Evolutionary conservation across 1,140 invertebrate species (phyloP).

Genomic region (Microplitis mediator): DNA sequence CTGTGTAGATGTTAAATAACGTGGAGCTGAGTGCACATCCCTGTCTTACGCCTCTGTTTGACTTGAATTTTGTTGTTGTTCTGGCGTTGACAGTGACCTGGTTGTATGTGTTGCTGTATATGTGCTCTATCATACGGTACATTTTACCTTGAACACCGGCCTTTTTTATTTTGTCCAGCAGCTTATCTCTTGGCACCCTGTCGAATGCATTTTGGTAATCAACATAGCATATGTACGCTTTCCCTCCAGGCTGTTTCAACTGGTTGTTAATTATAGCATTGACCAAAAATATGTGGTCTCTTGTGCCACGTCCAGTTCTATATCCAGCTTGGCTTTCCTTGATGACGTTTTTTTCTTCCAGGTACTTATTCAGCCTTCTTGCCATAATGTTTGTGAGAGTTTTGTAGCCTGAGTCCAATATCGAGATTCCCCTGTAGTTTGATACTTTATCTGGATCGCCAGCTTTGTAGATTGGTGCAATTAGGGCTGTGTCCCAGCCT

Average conservation of each 20-base stretch:
- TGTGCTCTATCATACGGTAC: not conserved
- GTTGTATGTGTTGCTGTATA: not conserved
- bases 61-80: not conserved
- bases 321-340: slow-evolving; percentile 20
- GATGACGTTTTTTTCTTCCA: not conserved
- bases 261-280: slow-evolving; percentile 10
- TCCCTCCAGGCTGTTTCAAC: slow-evolving; percentile 2
- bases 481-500: slow-evolving; percentile 8
- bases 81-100: not conserved
- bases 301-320: slow-evolving; percentile 4
- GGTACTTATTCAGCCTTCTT: slow-evolving; percentile 20
- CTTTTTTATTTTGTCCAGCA: not conserved
- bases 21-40: not conserved
- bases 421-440: slow-evolving; percentile 31
- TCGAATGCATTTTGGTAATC: slow-evolving; percentile 5
- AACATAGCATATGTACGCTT: slow-evolving; percentile 3
- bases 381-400: slow-evolving; percentile 24
- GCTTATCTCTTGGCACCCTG: not conserved
- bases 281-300: slow-evolving; percentile 19
- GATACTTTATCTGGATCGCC: slow-evolving; percentile 1
- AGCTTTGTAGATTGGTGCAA: slow-evolving; percentile 29
- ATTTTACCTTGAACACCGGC: not conserved
- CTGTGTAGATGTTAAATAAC: slow-evolving; percentile 11
- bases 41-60: not conserved
- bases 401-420: slow-evolving; percentile 31